Conservation (phyloP, 2,797 vertebrate genomes). For the Sternotherus odoratus region DNA sequence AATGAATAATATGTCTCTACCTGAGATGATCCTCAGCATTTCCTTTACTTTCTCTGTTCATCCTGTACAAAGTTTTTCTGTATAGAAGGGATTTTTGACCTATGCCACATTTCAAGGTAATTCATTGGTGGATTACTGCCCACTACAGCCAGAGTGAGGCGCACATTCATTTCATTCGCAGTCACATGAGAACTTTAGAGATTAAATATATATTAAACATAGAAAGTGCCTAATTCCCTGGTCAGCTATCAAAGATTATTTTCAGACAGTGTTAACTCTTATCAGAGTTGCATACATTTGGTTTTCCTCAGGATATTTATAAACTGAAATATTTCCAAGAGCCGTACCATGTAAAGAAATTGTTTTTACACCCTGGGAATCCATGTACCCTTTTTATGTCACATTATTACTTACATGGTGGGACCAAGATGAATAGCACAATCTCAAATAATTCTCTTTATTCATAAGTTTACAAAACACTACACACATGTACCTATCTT, state of each 20-base stretch:
- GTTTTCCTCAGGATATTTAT: neutral
- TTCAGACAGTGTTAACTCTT: neutral
- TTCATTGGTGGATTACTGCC: constrained; percentile 15
- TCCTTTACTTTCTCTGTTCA: constrained; percentile 26
- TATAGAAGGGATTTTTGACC: constrained; percentile 30
- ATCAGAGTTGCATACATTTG: neutral
- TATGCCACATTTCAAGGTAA: constrained; percentile 8
- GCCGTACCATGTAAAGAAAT: neutral
- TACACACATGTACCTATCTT: neutral
- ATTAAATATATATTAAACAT: neutral
- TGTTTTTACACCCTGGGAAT: accelerated
- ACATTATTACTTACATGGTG: neutral
- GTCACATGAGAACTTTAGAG: constrained; percentile 2
- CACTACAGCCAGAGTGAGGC: constrained; percentile 5
- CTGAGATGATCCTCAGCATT: constrained; percentile 30
- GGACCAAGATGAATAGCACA: neutral
- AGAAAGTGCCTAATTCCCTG: constrained; percentile 37
- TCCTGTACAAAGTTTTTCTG: neutral
- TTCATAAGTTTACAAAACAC: neutral
- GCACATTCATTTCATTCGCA: neutral
- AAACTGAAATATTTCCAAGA: neutral
- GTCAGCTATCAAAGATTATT: neutral
- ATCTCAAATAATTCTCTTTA: neutral
- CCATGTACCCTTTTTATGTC: neutral
- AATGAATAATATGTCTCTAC: constrained; percentile 28